These are phyloP conservation scores for Strigamia transsilvanica DNA, from an alignment of 2,888 invertebrate genomes.

Conservation along the genomic window DNA sequence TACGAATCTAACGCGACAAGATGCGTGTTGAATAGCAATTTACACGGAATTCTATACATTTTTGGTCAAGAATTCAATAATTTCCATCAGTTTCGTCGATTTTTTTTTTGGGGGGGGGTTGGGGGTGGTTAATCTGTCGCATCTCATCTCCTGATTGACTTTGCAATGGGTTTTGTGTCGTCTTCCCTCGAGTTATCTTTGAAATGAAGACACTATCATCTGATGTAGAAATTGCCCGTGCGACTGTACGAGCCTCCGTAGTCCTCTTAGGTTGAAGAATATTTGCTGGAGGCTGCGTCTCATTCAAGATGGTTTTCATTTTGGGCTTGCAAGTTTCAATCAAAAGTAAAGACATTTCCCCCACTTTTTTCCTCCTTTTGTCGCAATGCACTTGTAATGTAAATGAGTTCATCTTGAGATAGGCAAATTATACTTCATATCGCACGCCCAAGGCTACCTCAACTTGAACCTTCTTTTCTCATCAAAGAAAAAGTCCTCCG, in stretches of 20 bases:
- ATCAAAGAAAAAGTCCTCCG: not conserved
- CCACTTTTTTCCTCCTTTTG: not conserved
- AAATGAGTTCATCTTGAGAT: constrained; percentile 30
- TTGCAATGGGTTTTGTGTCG: not conserved
- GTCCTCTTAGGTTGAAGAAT: constrained; percentile 20
- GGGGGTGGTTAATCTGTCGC: not conserved
- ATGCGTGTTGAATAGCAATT: no score
- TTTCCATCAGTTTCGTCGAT: no score
- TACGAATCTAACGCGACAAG: no score
- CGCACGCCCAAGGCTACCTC: constrained; percentile 20
- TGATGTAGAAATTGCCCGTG: constrained; percentile 23
- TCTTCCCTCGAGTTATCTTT: constrained; percentile 1
- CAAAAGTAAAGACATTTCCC: constrained; percentile 25
- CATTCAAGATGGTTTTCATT: constrained; percentile 26
- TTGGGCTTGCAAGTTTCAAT: constrained; percentile 21
- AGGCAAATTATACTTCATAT: constrained; percentile 30
- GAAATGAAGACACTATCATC: constrained; percentile 20
- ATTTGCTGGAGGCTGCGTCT: constrained; percentile 11
- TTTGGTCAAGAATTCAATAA: no score
- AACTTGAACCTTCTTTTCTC: constrained; percentile 29
- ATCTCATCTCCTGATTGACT: constrained; percentile 15
- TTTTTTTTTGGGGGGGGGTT: no score
- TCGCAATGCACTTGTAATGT: constrained; percentile 25
- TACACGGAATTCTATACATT: no score
- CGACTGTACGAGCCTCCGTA: constrained; percentile 25